These are phyloP conservation scores for Acleris laterana DNA, from an alignment of 2,888 invertebrate species.

Conservation along the genomic window DNA sequence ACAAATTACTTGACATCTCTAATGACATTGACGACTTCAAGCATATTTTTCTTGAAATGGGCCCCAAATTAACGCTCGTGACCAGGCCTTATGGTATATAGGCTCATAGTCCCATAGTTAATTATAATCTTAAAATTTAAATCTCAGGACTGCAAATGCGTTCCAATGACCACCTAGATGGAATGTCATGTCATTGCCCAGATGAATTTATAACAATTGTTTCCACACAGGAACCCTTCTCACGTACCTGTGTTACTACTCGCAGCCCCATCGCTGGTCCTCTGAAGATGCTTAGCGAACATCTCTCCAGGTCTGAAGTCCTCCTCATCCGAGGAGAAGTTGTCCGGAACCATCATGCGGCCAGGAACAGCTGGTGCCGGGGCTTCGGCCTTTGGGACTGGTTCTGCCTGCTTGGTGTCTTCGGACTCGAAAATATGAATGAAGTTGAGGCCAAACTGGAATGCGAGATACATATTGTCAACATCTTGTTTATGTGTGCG, in stretches of 20 bases:
- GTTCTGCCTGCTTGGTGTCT: constrained; percentile 28
- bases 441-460: constrained; percentile 92
- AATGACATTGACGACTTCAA: too few species aligned
- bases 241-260: constrained; percentile 24
- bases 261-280: constrained; percentile 44
- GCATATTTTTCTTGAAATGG: too few species aligned
- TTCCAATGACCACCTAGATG: too few species aligned
- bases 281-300: constrained; percentile 81
- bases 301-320: constrained; percentile 86
- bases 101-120: too few species aligned
- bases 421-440: constrained; percentile 86
- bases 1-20: too few species aligned
- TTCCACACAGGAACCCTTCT: not conserved
- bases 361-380: constrained; percentile 39
- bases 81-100: too few species aligned
- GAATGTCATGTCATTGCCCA: too few species aligned
- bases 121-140: too few species aligned
- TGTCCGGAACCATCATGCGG: constrained; percentile 60
- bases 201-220: too few species aligned
- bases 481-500: too few species aligned
- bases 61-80: too few species aligned
- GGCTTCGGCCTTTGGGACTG: constrained; percentile 21
- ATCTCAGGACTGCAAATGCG: too few species aligned
- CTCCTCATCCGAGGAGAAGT: constrained; percentile 84
- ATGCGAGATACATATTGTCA: not conserved